Conservation (phyloP, 2,888 invertebrate genomes). For the Atherix ibis region DNA sequence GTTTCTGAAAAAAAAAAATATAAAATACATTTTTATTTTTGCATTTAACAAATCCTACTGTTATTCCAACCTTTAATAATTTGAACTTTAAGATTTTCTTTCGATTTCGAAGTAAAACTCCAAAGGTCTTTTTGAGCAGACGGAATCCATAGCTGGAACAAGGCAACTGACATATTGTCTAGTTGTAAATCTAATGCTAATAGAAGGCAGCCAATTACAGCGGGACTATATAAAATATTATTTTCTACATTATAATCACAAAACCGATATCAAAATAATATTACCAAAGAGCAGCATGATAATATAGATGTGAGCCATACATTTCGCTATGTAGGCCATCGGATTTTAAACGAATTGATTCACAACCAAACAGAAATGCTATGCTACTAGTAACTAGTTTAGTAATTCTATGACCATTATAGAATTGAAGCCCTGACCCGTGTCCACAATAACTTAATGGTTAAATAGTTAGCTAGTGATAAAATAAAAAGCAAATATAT, state of each 20-base stretch:
- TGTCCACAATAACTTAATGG: slow-evolving; percentile 48
- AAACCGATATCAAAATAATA: too few species aligned
- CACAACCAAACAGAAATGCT: slow-evolving; percentile 51
- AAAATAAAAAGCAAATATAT: neutral
- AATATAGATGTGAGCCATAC: slow-evolving; percentile 34
- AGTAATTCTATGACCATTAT: slow-evolving; percentile 39
- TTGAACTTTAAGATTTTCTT: too few species aligned
- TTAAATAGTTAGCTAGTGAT: slow-evolving; percentile 1
- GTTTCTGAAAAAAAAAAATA: too few species aligned
- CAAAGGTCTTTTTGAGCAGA: slow-evolving; percentile 28
- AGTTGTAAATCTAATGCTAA: slow-evolving; percentile 36
- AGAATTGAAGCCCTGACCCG: slow-evolving; percentile 46
- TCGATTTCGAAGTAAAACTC: too few species aligned
- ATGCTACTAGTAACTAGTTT: slow-evolving; percentile 38
- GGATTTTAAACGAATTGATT: slow-evolving; percentile 32
- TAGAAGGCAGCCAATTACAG: slow-evolving; percentile 37
- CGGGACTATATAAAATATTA: slow-evolving; percentile 26
- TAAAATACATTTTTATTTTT: too few species aligned
- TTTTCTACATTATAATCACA: slow-evolving; percentile 3
- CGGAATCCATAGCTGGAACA: slow-evolving; percentile 35
- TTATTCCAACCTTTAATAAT: slow-evolving; percentile 17
- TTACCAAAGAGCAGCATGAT: slow-evolving; percentile 28
- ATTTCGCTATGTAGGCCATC: slow-evolving; percentile 34
- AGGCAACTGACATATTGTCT: slow-evolving; percentile 33
- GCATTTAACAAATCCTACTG: neutral